These are phyloP conservation scores for Brachystomella parvula DNA, from an alignment of 1,140 invertebrate species.

Conservation along the genomic window DNA sequence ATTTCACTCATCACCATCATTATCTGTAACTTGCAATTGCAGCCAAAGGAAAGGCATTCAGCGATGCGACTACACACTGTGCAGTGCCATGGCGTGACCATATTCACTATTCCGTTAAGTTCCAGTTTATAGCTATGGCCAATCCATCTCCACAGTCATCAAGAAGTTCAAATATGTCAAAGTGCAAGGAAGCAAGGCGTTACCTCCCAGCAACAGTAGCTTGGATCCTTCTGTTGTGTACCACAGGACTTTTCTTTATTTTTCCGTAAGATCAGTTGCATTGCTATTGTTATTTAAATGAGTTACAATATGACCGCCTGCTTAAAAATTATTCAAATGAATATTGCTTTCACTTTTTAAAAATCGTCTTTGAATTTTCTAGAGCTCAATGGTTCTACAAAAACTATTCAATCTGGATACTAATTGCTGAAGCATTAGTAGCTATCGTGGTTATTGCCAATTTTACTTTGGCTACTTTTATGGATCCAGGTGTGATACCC, in stretches of 20 bases:
- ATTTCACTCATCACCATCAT: too few species aligned
- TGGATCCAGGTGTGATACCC: conserved; percentile 98
- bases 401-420: conserved; percentile 73
- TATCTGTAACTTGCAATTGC: too few species aligned
- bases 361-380: too few species aligned
- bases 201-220: conserved; percentile 93
- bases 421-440: conserved; percentile 84
- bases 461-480: conserved; percentile 96
- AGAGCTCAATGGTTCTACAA: conserved; percentile 77
- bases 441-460: conserved; percentile 96
- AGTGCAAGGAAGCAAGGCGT: conserved; percentile 84
- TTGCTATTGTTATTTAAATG: neutral
- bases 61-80: too few species aligned
- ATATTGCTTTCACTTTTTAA: conserved; percentile 47
- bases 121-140: too few species aligned
- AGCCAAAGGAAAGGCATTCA: too few species aligned
- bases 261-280: conserved; percentile 70
- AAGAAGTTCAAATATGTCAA: conserved; percentile 56
- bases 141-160: neutral
- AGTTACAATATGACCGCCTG: too few species aligned
- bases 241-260: conserved; percentile 88
- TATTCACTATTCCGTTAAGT: too few species aligned
- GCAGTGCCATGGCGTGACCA: too few species aligned
- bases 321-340: neutral
- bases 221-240: conserved; percentile 82